Conservation (phyloP, 2,888 invertebrate species). For the Parnassius mnemosyne region DNA sequence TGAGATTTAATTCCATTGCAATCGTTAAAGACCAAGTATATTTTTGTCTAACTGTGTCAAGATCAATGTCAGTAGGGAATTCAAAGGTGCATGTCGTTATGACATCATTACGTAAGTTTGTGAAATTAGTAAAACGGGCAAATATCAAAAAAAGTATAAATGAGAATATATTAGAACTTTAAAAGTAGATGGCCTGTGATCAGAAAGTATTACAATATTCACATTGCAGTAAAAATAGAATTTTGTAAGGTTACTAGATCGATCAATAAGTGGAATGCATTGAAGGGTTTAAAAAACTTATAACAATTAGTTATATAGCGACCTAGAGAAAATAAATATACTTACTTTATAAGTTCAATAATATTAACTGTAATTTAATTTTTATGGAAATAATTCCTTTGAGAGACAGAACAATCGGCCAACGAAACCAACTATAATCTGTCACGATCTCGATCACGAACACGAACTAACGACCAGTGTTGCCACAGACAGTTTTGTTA, state of each 20-base stretch:
- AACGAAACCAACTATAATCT: slow-evolving; percentile 14
- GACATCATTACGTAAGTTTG: slow-evolving; percentile 69
- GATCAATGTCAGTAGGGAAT: slow-evolving; percentile 72
- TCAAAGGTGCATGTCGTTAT: slow-evolving; percentile 64
- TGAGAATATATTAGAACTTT: background rate
- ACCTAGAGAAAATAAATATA: slow-evolving; percentile 3
- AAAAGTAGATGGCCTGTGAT: background rate
- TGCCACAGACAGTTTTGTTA: too few relatives aligned
- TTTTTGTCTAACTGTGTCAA: slow-evolving; percentile 52
- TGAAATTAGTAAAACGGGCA: slow-evolving; percentile 31
- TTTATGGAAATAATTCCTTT: background rate
- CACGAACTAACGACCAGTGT: too few relatives aligned
- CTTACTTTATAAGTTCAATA: slow-evolving; percentile 15
- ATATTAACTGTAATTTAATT: slow-evolving; percentile 17
- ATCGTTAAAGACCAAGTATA: slow-evolving; percentile 2
- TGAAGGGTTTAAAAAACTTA: background rate
- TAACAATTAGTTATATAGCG: background rate
- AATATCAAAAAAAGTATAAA: background rate
- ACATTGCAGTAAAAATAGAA: slow-evolving; percentile 4
- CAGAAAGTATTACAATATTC: background rate
- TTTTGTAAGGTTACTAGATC: slow-evolving; percentile 13
- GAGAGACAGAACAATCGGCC: slow-evolving; percentile 8
- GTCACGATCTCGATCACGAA: too few relatives aligned
- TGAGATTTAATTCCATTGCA: background rate
- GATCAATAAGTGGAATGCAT: slow-evolving; percentile 12